Evolutionary conservation across 2,888 invertebrate species (phyloP).

Genomic region (Lucinisca nassula): DNA sequence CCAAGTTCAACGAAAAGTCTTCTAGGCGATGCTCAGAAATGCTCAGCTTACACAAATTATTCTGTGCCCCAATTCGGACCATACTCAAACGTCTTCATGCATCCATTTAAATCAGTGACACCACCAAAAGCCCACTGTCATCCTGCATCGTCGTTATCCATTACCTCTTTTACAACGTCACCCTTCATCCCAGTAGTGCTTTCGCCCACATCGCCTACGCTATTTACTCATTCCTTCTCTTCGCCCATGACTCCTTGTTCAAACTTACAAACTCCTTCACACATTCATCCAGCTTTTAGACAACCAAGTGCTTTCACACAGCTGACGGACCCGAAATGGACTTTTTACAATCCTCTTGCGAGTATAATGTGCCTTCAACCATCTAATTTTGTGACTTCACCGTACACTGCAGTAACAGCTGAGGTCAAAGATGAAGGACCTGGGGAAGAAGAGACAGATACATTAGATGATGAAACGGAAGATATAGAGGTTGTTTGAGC

Average conservation of each 20-base stretch:
- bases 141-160: not conserved
- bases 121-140: not conserved
- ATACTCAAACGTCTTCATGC: not conserved
- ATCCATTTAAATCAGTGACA: not conserved
- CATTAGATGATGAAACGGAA: not conserved
- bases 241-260: not conserved
- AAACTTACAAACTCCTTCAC: not conserved
- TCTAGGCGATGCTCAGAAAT: not conserved
- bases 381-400: not conserved
- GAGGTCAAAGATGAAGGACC: not conserved
- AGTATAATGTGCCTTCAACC: constrained; percentile 15
- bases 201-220: not conserved
- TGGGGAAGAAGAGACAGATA: not conserved
- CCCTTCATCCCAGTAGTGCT: not conserved
- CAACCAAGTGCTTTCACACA: not conserved
- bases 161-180: not conserved
- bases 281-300: constrained; percentile 35
- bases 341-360: constrained; percentile 20
- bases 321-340: constrained; percentile 19
- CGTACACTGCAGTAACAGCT: not conserved
- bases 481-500: not conserved
- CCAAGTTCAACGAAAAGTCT: not conserved
- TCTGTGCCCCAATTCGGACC: not conserved
- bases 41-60: not conserved
- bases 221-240: not conserved